Evolutionary conservation across 35 echinoderm and acorn worm species (phyloP).

Genomic region (Anneissia japonica): DNA sequence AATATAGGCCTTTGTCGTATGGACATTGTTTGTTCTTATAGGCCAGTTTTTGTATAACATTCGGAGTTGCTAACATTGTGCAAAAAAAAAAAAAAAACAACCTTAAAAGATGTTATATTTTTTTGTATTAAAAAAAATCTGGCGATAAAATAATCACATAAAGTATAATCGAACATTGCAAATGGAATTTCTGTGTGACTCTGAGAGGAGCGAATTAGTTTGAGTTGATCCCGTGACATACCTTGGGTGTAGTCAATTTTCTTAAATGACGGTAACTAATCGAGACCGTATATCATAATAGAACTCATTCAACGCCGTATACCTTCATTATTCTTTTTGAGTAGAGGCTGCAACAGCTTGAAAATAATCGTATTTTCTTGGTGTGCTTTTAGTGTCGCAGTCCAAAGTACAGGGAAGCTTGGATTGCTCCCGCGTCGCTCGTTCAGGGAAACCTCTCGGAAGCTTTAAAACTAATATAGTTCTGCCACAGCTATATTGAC

Average conservation of each 20-base stretch:
- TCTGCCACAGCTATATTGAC: not conserved
- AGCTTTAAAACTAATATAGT: conserved; percentile 2
- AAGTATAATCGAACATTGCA: too few relatives aligned
- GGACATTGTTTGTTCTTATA: too few relatives aligned
- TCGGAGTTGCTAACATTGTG: too few relatives aligned
- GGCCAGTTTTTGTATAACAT: too few relatives aligned
- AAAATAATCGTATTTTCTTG: not conserved
- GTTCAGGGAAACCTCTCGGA: not conserved
- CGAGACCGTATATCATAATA: not conserved
- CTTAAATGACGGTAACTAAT: not conserved
- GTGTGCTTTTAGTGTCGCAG: not conserved
- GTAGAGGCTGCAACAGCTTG: not conserved
- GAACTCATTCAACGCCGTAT: not conserved
- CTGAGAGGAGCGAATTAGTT: not conserved
- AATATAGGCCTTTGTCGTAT: too few relatives aligned
- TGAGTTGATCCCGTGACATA: not conserved
- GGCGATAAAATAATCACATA: too few relatives aligned
- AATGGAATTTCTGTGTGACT: not conserved
- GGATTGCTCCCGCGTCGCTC: not conserved
- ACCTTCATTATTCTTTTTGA: not conserved
- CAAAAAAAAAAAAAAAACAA: too few relatives aligned
- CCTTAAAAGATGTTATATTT: too few relatives aligned
- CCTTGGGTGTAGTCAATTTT: not conserved
- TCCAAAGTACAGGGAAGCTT: not conserved
- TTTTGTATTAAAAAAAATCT: too few relatives aligned